These are phyloP conservation scores for Mystacides longicornis DNA, from an alignment of 2,888 invertebrate species.

Conservation along the genomic window DNA sequence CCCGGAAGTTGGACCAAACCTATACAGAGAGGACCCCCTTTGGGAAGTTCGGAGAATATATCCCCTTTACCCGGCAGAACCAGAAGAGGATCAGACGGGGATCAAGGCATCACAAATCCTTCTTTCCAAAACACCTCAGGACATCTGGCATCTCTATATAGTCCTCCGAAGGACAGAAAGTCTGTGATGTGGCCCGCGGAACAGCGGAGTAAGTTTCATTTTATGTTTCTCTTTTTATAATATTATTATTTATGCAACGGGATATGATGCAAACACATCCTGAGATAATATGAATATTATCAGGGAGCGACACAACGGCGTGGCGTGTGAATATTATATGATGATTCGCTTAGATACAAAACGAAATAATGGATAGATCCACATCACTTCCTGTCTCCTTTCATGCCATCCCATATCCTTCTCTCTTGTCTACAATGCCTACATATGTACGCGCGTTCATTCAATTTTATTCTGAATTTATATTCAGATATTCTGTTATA, in stretches of 20 bases:
- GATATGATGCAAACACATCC: background rate
- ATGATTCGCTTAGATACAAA: background rate
- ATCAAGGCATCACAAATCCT: constrained; percentile 29
- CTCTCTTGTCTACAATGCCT: background rate
- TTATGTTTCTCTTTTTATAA: background rate
- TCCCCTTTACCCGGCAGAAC: constrained; percentile 31
- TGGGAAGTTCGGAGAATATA: constrained; percentile 12
- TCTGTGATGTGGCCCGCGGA: constrained; percentile 33
- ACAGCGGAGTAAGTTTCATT: constrained; percentile 40
- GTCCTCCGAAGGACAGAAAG: constrained; percentile 43
- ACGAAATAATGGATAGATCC: background rate
- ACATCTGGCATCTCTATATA: constrained; percentile 41
- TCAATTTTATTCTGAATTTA: background rate
- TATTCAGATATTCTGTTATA: background rate
- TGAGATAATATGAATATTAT: background rate
- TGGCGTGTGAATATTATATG: background rate
- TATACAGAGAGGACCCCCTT: constrained; percentile 23
- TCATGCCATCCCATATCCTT: background rate
- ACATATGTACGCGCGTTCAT: background rate
- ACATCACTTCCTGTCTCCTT: background rate
- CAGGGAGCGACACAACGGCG: background rate
- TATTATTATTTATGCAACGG: background rate
- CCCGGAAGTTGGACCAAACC: constrained; percentile 26
- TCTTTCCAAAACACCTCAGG: constrained; percentile 5
- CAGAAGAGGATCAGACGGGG: constrained; percentile 44